A percentile compares a stretch with the other conserved stretches of the same genome.
These are phyloP conservation scores for Pyrochroa serraticornis DNA, from an alignment of 2,888 invertebrate genomes.

Conservation along the genomic window DNA sequence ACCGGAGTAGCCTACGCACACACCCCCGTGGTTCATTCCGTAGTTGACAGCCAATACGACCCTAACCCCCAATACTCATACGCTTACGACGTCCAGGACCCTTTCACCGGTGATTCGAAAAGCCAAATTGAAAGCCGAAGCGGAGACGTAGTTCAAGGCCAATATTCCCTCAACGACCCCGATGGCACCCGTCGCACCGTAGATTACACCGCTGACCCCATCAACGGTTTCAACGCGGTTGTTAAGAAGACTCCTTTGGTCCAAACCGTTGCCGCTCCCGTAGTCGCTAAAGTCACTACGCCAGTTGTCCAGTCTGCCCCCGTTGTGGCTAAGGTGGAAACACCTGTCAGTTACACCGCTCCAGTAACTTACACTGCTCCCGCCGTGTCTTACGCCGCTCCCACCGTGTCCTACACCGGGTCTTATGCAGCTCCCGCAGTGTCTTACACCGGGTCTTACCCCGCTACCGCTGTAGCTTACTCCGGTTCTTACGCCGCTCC, in stretches of 20 bases:
- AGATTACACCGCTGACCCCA: constrained; percentile 63
- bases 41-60: constrained; percentile 34
- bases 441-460: constrained; percentile 45
- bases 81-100: constrained; percentile 63
- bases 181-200: constrained; percentile 63
- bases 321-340: constrained; percentile 11
- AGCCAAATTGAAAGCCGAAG: constrained; percentile 61
- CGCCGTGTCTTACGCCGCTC: neutral
- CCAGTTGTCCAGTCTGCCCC: constrained; percentile 18
- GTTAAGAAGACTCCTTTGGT: constrained; percentile 60
- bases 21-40: constrained; percentile 12
- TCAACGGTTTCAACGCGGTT: constrained; percentile 64
- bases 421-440: neutral
- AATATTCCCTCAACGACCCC: constrained; percentile 62
- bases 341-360: constrained; percentile 3
- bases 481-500: constrained; percentile 10
- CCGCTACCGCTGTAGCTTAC: constrained; percentile 6
- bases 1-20: neutral
- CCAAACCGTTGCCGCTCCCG: constrained; percentile 24
- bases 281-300: constrained; percentile 30
- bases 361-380: constrained; percentile 3
- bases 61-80: constrained; percentile 61
- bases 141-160: constrained; percentile 63
- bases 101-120: constrained; percentile 62
- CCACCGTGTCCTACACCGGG: neutral